phyloP scores from a whole-genome alignment of 2,888 invertebrate species.

The Cremastinae sp. region DNA sequence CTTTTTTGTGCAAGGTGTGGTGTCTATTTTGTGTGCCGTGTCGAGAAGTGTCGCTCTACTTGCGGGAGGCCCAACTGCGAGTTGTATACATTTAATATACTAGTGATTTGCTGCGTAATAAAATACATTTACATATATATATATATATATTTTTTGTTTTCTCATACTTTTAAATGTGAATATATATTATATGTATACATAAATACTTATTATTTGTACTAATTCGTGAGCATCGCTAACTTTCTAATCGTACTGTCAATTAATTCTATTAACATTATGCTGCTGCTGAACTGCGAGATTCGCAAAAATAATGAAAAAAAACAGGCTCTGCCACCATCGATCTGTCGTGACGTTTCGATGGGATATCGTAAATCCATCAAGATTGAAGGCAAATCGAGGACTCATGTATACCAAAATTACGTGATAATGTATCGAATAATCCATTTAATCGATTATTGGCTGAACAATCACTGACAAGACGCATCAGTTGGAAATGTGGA shows the following conservation, averaged over 20 bases:
- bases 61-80: conserved; percentile 72
- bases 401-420: conserved; percentile 13
- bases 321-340: conserved; percentile 50
- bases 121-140: conserved; percentile 18
- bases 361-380: conserved; percentile 51
- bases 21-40: conserved; percentile 79
- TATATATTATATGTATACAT: too few relatives aligned
- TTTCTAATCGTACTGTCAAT: conserved; percentile 37
- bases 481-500: neutral
- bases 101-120: conserved; percentile 53
- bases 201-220: conserved; percentile 24
- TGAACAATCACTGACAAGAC: neutral
- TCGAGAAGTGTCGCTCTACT: conserved; percentile 74
- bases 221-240: conserved; percentile 55
- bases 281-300: conserved; percentile 51
- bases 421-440: neutral
- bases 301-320: conserved; percentile 51
- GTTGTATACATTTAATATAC: conserved; percentile 57
- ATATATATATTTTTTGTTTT: conserved; percentile 21
- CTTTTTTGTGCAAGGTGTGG: conserved; percentile 77
- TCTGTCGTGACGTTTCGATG: conserved; percentile 57
- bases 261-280: conserved; percentile 57
- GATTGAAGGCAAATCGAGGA: conserved; percentile 53
- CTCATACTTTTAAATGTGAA: too few relatives aligned
- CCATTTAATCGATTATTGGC: conserved; percentile 5